These are phyloP conservation scores for Poeciliopsis prolifica DNA, from an alignment of 2,113 vertebrate genomes.

Conservation along the genomic window DNA sequence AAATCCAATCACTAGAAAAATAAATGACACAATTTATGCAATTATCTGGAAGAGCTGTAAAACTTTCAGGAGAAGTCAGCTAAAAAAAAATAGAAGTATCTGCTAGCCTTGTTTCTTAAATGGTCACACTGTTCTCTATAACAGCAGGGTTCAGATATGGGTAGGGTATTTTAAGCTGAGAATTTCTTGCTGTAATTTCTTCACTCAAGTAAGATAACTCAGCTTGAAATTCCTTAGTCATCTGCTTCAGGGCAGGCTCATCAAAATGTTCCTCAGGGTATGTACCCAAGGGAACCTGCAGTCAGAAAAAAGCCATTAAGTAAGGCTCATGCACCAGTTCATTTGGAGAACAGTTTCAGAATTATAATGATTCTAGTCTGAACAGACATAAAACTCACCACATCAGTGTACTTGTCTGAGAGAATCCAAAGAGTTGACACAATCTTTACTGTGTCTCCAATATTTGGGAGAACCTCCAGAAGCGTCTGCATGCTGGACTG, in stretches of 20 bases:
- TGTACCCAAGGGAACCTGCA: conserved; percentile 53
- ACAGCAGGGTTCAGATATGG: conserved; percentile 47
- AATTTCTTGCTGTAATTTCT: conserved; percentile 51
- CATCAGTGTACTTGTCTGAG: neutral
- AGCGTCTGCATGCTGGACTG: conserved; percentile 48
- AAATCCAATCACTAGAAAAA: neutral
- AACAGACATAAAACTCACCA: conserved; percentile 23
- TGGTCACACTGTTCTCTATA: conserved; percentile 55
- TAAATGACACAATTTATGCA: neutral
- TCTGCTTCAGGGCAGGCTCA: conserved; percentile 11
- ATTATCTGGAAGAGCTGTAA: neutral
- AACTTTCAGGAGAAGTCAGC: neutral
- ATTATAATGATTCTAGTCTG: neutral
- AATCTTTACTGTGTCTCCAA: conserved; percentile 9
- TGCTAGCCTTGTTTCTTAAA: conserved; percentile 1
- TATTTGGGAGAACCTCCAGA: conserved; percentile 54
- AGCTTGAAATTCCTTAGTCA: conserved; percentile 52
- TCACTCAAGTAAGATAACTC: conserved; percentile 48
- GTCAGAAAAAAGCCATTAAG: neutral
- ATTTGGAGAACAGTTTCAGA: neutral
- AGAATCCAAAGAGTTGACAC: neutral
- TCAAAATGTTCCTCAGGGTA: conserved; percentile 39
- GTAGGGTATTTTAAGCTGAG: conserved; percentile 52
- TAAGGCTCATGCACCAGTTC: neutral
- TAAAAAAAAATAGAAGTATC: neutral